Evolutionary conservation across 2,888 invertebrate genomes (phyloP).

Genomic region (Drosophila leonis): DNA sequence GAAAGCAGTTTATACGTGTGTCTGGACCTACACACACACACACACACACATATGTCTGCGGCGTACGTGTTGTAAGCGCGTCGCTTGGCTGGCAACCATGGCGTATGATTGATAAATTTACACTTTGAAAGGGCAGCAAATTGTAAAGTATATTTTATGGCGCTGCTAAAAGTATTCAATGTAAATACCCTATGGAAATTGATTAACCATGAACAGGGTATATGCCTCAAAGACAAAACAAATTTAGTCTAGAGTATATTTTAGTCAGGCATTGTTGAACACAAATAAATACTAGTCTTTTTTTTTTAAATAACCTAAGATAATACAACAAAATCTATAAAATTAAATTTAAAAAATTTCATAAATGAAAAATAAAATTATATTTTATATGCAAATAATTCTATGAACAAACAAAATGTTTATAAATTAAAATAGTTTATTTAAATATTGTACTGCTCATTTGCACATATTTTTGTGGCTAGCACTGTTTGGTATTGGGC

Average conservation of each 20-base stretch:
- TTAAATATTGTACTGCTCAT: too few species aligned
- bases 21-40: constrained; percentile 27
- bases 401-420: not conserved
- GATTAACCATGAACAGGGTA: not conserved
- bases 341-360: not conserved
- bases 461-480: not conserved
- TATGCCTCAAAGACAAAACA: not conserved
- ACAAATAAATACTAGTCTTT: not conserved
- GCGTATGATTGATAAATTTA: constrained; percentile 75
- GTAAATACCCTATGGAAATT: constrained; percentile 2
- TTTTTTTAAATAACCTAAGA: not conserved
- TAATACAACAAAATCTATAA: not conserved
- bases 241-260: not conserved
- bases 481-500: constrained; percentile 9
- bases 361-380: not conserved
- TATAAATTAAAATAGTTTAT: not conserved
- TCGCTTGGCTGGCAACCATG: constrained; percentile 42
- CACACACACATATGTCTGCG: not conserved
- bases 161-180: constrained; percentile 29
- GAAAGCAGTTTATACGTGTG: constrained; percentile 70
- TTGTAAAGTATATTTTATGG: constrained; percentile 38
- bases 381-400: not conserved
- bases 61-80: constrained; percentile 28
- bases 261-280: not conserved
- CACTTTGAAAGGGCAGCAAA: constrained; percentile 57